These are phyloP conservation scores for Cataglyphis livida DNA, from an alignment of 2,888 invertebrate genomes.

Conservation along the genomic window DNA sequence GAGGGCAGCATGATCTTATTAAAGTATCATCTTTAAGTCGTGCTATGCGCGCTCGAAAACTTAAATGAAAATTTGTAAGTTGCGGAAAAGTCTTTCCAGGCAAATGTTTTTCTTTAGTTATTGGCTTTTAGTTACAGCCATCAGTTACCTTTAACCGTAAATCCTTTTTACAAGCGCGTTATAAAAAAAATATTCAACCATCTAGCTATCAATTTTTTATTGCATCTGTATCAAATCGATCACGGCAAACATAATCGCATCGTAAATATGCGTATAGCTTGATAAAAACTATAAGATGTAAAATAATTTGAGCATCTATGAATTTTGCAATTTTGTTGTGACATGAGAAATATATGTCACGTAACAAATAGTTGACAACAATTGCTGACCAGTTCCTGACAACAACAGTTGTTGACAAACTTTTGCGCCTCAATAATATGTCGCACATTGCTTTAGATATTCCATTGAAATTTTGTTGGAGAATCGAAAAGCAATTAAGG, in stretches of 20 bases:
- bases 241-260: not conserved
- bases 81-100: constrained; percentile 21
- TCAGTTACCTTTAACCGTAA: constrained; percentile 4
- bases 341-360: not conserved
- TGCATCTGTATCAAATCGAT: not conserved
- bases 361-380: constrained; percentile 1
- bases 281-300: not conserved
- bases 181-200: not conserved
- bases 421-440: constrained; percentile 22
- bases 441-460: constrained; percentile 16
- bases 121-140: constrained; percentile 1
- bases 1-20: constrained; percentile 62
- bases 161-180: not conserved
- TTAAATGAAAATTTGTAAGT: constrained; percentile 70
- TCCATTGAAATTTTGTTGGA: constrained; percentile 24
- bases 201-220: not conserved
- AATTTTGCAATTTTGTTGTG: constrained; percentile 1
- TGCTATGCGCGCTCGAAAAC: constrained; percentile 54
- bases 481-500: constrained; percentile 26
- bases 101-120: constrained; percentile 41
- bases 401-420: not conserved
- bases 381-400: too few species aligned
- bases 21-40: constrained; percentile 63
- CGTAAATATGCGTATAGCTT: not conserved
- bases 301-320: not conserved